A percentile compares a stretch with the other conserved stretches of the same genome.
Conservation (phyloP, 2,113 vertebrate genomes). For the Passer domesticus region DNA sequence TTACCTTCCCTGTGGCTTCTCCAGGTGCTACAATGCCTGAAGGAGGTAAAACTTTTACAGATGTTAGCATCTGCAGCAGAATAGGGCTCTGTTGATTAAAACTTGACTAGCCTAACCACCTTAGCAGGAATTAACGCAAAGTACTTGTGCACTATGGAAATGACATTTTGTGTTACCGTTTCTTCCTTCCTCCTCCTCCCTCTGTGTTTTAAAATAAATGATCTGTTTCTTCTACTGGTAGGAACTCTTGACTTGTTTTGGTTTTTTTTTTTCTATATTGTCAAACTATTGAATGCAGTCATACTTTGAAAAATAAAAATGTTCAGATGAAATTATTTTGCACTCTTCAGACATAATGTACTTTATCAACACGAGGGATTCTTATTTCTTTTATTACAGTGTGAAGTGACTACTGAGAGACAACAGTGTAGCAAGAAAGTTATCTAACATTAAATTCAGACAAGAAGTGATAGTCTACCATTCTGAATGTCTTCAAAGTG, state of each 20-base stretch:
- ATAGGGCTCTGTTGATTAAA: conserved; percentile 60
- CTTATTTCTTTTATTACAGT: background rate
- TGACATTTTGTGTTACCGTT: background rate
- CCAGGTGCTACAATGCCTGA: conserved; percentile 68
- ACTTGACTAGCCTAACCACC: conserved; percentile 30
- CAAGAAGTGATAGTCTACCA: background rate
- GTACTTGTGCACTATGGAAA: background rate
- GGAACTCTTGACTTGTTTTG: background rate
- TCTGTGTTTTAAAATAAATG: background rate
- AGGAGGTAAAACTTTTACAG: conserved; percentile 71
- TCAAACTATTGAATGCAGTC: background rate
- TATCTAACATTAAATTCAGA: background rate
- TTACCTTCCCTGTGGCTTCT: conserved; percentile 67
- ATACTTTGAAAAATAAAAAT: background rate
- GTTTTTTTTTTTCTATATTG: background rate
- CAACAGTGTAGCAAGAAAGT: background rate
- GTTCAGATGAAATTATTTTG: background rate
- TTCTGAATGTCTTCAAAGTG: background rate
- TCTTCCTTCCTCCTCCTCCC: background rate
- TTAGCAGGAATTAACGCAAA: conserved; percentile 69
- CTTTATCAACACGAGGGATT: background rate
- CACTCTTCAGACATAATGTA: background rate
- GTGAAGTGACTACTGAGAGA: background rate
- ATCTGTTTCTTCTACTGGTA: background rate
- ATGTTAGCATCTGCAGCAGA: conserved; percentile 65